Evolutionary conservation across 2,888 invertebrate species (phyloP), one percentile per base, ranked within the genome.

Genomic region (Aplocera efformata): DNA sequence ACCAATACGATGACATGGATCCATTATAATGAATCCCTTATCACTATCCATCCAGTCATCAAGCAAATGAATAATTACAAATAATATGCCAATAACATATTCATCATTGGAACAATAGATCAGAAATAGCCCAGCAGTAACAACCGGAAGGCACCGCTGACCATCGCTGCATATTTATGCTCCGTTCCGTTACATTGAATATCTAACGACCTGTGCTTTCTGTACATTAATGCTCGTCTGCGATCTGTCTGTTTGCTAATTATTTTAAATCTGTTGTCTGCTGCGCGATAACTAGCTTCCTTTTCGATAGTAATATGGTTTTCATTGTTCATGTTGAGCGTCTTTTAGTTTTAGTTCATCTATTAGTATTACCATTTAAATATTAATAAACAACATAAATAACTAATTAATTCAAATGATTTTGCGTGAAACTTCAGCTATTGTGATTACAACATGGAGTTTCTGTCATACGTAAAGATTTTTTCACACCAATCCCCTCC

Each of bases 121-220:
- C 48, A 45, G 34, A 50, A 75, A 74, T 73, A 72, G 65, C 60
- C 13, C 41, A 35, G 35, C 30, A 39, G 27, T 39, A 34, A 50
- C 45, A 56, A 56, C 60, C 67, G 50, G 50, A 50, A 47, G 35
- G 10, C 35, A 32, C 53, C 52, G 41, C 42, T 53, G 53, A 50
- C 52, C 47, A 45, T 34, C 47, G 48, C 39, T 36, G 69, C 73
- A 79, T 71, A 80, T 79, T 69, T 76, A 82, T 82, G 60, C 52
- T 47, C 46, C 71, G 81, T 83, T 81, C 82, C 84, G 84, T 82
- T 78, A 81, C 79, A 75, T 73, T 75, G 84, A 72, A 78, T 82
- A 65, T 59, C 73, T 79, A 83, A 84, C 79, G 82, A 77, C 50
- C 70, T 74, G 62, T 66, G 60, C 56, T 38, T 42, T 48, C 49